Conservation (phyloP, 1,140 invertebrate species). For the Capitella teleta region DNA sequence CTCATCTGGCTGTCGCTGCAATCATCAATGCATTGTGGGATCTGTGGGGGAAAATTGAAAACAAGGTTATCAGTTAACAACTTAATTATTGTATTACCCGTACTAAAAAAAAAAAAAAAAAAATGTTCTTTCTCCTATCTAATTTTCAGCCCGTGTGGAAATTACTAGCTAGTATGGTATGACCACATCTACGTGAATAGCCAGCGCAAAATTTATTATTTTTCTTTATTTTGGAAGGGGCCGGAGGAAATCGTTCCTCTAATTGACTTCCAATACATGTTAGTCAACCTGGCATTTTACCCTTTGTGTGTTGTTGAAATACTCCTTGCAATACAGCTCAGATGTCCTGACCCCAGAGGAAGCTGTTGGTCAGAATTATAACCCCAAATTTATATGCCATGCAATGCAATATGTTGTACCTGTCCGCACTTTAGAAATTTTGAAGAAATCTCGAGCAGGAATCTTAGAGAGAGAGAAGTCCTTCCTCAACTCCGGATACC, state of each 20-base stretch:
- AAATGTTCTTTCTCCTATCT: neutral
- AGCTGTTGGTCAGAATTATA: neutral
- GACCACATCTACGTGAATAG: neutral
- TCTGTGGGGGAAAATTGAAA: constrained; percentile 70
- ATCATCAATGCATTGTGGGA: constrained; percentile 85
- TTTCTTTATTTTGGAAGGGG: constrained; percentile 31
- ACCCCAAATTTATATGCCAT: neutral
- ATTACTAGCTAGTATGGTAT: constrained; percentile 61
- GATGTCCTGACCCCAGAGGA: neutral
- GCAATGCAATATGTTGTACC: neutral
- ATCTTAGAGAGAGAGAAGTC: constrained; percentile 45
- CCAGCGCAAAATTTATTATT: neutral
- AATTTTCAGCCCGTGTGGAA: constrained; percentile 63
- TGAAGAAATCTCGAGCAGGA: constrained; percentile 49
- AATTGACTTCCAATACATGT: constrained; percentile 79
- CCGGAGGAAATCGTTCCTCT: constrained; percentile 69
- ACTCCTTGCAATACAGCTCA: too few species aligned
- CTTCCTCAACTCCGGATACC: constrained; percentile 24
- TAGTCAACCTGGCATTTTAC: constrained; percentile 23
- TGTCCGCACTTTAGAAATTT: constrained; percentile 41
- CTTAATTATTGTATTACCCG: neutral
- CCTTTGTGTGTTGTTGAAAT: neutral
- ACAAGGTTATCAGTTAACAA: constrained; percentile 46
- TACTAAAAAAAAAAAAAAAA: neutral
- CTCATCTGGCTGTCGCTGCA: constrained; percentile 75